Evolutionary conservation across 2,113 vertebrate species (phyloP).

Genomic region (Pithys albifrons): DNA sequence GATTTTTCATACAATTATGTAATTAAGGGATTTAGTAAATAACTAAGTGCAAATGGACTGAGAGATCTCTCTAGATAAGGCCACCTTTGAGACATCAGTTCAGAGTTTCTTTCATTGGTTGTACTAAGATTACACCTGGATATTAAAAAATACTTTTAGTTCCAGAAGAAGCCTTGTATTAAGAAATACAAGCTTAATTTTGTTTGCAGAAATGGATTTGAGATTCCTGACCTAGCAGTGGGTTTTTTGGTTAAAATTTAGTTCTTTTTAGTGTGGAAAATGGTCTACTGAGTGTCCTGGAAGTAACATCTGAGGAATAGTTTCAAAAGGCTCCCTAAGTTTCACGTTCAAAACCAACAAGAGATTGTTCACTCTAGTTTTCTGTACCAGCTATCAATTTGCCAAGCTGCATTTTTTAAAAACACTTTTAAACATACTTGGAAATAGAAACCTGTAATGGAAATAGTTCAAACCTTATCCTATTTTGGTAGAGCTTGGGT

Average conservation of each 20-base stretch:
- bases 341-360: background rate
- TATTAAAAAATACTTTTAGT: background rate
- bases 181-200: background rate
- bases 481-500: constrained; percentile 23
- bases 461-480: background rate
- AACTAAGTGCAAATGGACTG: background rate
- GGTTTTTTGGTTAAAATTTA: background rate
- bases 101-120: background rate
- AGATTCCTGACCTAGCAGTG: background rate
- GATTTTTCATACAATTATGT: background rate
- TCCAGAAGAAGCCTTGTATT: background rate
- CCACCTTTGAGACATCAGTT: background rate
- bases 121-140: background rate
- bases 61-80: background rate
- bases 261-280: background rate
- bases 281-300: background rate
- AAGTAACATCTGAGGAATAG: background rate
- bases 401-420: background rate
- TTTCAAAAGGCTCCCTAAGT: background rate
- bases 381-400: background rate
- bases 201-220: background rate
- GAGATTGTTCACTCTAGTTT: background rate
- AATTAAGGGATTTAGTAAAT: background rate
- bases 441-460: background rate
- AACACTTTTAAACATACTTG: background rate